phyloP scores from a whole-genome alignment of 2,113 vertebrate species.

The Indicator maculatus region DNA sequence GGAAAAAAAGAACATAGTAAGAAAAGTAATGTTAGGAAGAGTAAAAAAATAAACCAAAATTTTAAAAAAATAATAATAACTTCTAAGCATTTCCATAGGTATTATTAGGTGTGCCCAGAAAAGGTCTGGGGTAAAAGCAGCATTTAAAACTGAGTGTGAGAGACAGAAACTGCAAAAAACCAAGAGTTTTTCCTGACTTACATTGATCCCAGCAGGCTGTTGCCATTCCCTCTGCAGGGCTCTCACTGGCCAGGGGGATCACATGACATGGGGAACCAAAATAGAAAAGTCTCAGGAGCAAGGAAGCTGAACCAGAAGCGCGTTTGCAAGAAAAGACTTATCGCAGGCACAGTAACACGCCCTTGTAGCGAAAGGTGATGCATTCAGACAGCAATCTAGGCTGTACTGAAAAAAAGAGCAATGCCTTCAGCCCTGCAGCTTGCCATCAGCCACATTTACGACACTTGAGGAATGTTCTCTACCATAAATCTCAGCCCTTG shows the following conservation, averaged over 20 bases:
- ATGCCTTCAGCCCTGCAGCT: background rate
- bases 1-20: conserved; percentile 13
- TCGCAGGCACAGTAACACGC: background rate
- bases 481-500: background rate
- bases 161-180: conserved; percentile 44
- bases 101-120: background rate
- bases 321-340: background rate
- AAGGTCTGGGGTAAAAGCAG: background rate
- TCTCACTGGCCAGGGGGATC: conserved; percentile 56
- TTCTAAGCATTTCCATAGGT: background rate
- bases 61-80: background rate
- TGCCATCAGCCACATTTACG: accelerated
- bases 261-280: conserved; percentile 64
- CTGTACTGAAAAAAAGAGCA: background rate
- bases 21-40: background rate
- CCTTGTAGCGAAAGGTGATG: background rate
- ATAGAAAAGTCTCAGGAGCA: conserved; percentile 68
- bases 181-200: conserved; percentile 68
- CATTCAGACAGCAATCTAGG: background rate
- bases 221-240: conserved; percentile 57
- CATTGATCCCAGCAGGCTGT: conserved; percentile 72
- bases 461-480: background rate
- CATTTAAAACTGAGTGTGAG: background rate
- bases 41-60: background rate
- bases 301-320: conserved; percentile 59